phyloP scores from a whole-genome alignment of 2,113 vertebrate genomes.

The Cebidichthys violaceus region DNA sequence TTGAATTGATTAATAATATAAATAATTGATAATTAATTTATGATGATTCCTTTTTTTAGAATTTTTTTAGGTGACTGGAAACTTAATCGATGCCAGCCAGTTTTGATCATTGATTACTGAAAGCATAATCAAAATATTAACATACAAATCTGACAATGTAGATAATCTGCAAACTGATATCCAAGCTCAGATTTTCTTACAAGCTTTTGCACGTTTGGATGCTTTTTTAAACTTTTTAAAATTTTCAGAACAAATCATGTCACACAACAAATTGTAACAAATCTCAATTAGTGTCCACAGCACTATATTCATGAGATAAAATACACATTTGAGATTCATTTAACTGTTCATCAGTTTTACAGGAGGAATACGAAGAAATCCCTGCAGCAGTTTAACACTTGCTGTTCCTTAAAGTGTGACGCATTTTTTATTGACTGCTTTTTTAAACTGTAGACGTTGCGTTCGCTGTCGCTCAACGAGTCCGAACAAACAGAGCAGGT shows the following conservation, averaged over 20 bases:
- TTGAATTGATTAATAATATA: neutral
- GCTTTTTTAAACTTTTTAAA: too few relatives aligned
- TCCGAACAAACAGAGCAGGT: conserved; percentile 4
- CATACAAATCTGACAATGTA: neutral
- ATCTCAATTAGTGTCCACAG: neutral
- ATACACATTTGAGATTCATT: neutral
- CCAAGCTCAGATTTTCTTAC: too few relatives aligned
- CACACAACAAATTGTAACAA: too few relatives aligned
- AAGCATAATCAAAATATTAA: neutral
- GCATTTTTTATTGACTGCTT: neutral
- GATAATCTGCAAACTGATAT: neutral
- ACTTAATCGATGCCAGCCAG: neutral
- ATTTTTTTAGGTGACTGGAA: too few relatives aligned
- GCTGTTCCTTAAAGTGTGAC: neutral
- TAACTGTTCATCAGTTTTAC: too few relatives aligned
- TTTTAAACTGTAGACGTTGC: neutral
- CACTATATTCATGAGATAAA: neutral
- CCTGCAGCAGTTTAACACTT: neutral
- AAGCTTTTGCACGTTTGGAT: too few relatives aligned
- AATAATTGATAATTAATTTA: neutral
- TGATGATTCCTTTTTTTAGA: too few relatives aligned
- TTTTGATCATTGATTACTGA: neutral
- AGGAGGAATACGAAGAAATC: too few relatives aligned
- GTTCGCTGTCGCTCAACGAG: neutral
- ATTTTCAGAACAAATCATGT: too few relatives aligned